Percentiles rank a stretch among this genome's conserved stretches.
Evolutionary conservation across 53 echinoderm and acorn worm species (phyloP).

Genomic region (Stichopus horrens): DNA sequence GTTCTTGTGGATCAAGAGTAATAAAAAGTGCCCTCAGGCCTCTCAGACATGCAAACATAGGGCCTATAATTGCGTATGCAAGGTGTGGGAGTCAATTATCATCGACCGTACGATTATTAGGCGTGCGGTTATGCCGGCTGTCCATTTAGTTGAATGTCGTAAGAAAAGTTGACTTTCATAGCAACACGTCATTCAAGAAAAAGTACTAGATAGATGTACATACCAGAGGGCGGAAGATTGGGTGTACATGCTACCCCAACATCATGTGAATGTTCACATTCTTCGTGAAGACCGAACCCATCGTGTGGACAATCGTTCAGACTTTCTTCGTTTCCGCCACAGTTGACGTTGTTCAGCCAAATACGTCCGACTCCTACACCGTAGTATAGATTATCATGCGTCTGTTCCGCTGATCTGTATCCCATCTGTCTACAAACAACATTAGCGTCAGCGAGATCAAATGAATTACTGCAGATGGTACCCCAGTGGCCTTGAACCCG

Average conservation of each 20-base stretch:
- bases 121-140: too few relatives aligned
- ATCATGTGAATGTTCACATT: not conserved
- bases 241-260: not conserved
- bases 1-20: too few relatives aligned
- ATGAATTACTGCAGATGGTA: not conserved
- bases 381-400: not conserved
- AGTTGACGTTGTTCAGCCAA: not conserved
- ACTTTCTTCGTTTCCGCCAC: not conserved
- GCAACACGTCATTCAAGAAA: too few relatives aligned
- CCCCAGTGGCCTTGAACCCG: slow-evolving; percentile 4
- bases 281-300: not conserved
- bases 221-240: too few relatives aligned
- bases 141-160: too few relatives aligned
- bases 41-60: too few relatives aligned
- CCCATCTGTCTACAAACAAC: slow-evolving; percentile 18
- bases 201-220: too few relatives aligned
- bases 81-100: too few relatives aligned
- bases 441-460: not conserved
- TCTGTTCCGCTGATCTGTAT: not conserved
- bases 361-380: not conserved
- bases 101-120: too few relatives aligned
- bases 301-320: not conserved
- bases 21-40: too few relatives aligned
- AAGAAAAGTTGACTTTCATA: too few relatives aligned
- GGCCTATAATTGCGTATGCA: too few relatives aligned